phyloP scores from a whole-genome alignment of 2,113 vertebrate genomes.

The Ornithorhynchus anatinus region DNA sequence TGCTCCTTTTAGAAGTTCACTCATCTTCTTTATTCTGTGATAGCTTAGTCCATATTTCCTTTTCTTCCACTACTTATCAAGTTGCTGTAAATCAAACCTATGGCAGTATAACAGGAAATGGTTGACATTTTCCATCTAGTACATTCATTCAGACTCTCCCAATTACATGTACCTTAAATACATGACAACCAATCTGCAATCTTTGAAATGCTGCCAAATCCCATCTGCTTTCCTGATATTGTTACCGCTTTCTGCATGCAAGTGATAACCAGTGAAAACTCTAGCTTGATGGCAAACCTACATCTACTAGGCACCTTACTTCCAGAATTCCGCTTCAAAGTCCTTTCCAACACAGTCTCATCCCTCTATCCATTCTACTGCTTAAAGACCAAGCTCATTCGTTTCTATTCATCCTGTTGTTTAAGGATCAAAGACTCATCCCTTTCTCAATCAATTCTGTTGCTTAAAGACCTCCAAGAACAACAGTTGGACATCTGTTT shows the following conservation, averaged over 20 bases:
- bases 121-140: conserved; percentile 48
- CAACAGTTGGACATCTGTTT: conserved; percentile 32
- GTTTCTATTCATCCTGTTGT: conserved; percentile 30
- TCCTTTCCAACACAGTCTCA: too few species aligned
- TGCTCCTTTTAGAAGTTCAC: conserved; percentile 9
- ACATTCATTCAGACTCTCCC: conserved; percentile 45
- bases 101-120: conserved; percentile 29
- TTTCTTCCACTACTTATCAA: conserved; percentile 53
- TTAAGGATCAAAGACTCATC: conserved; percentile 34
- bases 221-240: conserved; percentile 25
- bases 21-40: conserved; percentile 20
- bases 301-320: neutral
- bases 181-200: conserved; percentile 33
- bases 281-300: conserved; percentile 37
- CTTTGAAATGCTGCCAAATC: conserved; percentile 31
- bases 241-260: conserved; percentile 24
- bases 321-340: too few species aligned
- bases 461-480: conserved; percentile 39
- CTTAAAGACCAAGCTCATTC: too few species aligned
- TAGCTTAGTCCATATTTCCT: conserved; percentile 39
- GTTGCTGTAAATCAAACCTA: conserved; percentile 51
- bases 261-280: conserved; percentile 34
- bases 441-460: conserved; percentile 36
- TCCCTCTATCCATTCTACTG: too few species aligned
- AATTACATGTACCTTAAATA: conserved; percentile 36